These are phyloP conservation scores for Apodemus sylvaticus DNA, from an alignment of 2,113 vertebrate genomes.

Conservation along the genomic window DNA sequence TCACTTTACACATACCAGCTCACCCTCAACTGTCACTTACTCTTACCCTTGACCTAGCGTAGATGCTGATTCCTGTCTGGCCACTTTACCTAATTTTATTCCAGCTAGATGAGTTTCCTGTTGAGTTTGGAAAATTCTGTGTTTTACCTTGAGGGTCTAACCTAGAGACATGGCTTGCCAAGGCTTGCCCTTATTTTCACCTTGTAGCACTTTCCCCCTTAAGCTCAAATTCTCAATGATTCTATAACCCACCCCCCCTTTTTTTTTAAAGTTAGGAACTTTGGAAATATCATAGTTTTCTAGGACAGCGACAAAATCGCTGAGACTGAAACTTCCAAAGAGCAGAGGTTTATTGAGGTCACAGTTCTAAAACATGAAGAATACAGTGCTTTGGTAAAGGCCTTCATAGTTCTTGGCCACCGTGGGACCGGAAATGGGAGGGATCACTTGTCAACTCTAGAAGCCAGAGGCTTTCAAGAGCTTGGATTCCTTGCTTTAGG, in stretches of 20 bases:
- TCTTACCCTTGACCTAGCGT: constrained; percentile 37
- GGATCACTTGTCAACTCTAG: not conserved
- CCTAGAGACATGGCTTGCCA: not conserved
- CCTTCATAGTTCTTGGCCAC: too few species aligned
- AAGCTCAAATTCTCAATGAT: not conserved
- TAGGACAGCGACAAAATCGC: not conserved
- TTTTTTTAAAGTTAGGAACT: not conserved
- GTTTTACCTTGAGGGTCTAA: not conserved
- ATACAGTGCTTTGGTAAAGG: not conserved
- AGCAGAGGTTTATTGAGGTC: not conserved
- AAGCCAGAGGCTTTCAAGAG: not conserved
- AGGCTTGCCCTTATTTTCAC: not conserved
- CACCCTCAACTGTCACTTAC: not conserved
- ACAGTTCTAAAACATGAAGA: not conserved
- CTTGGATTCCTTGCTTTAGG: not conserved
- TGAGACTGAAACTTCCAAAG: not conserved
- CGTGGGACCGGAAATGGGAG: too few species aligned
- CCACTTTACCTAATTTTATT: constrained; percentile 23
- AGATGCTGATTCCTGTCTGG: not conserved
- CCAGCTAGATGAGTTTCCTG: constrained; percentile 6
- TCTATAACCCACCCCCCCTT: not conserved
- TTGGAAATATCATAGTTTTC: not conserved
- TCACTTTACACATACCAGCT: not conserved
- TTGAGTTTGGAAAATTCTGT: not conserved
- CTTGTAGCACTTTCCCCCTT: not conserved